Evolutionary conservation across 1,140 invertebrate species (phyloP).

Genomic region (Brachionus koreanus): DNA sequence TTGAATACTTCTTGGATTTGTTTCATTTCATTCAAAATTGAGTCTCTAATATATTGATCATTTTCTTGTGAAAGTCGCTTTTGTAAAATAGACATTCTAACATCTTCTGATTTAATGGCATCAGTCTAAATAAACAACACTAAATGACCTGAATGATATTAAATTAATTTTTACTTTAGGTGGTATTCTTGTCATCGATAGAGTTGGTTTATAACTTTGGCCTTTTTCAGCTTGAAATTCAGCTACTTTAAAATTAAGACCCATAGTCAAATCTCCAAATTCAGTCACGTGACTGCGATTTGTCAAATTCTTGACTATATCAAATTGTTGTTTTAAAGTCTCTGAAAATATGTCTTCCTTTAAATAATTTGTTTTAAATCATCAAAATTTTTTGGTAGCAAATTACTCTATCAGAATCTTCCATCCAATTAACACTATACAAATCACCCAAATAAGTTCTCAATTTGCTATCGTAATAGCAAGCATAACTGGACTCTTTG

Average conservation of each 20-base stretch:
- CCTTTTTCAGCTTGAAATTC: constrained; percentile 32
- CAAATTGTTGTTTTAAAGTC: constrained; percentile 63
- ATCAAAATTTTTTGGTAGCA: not conserved
- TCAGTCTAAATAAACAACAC: constrained; percentile 49
- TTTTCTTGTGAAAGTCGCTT: constrained; percentile 48
- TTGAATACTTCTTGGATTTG: not conserved
- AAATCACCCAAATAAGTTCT: constrained; percentile 64
- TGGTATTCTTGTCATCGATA: not conserved
- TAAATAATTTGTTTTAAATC: constrained; percentile 1
- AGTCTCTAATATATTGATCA: constrained; percentile 10
- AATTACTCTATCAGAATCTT: constrained; percentile 64
- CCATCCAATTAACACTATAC: constrained; percentile 68
- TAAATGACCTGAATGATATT: constrained; percentile 7
- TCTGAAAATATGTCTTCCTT: constrained; percentile 62
- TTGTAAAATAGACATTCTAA: constrained; percentile 54
- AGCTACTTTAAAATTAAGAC: not conserved
- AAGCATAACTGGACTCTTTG: constrained; percentile 65
- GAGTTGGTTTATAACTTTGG: not conserved
- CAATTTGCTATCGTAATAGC: constrained; percentile 62
- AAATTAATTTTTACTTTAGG: not conserved
- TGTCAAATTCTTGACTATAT: constrained; percentile 63
- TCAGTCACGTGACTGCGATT: constrained; percentile 65
- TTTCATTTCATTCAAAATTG: not conserved
- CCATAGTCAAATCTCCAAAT: constrained; percentile 61
- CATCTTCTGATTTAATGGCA: constrained; percentile 55